phyloP scores from a whole-genome alignment of 1,140 invertebrate genomes.

The Antheraea pernyi region DNA sequence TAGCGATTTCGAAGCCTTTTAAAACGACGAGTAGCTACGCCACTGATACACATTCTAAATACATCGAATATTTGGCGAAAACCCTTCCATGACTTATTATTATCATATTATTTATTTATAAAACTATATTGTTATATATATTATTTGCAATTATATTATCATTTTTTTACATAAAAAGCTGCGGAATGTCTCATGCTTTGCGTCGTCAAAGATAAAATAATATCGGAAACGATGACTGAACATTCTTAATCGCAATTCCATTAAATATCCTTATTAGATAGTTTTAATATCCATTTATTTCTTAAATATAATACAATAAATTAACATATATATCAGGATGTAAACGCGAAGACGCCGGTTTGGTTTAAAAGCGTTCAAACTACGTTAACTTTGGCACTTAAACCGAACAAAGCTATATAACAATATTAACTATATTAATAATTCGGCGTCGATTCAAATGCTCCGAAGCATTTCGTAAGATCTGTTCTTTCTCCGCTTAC shows the following conservation, averaged over 20 bases:
- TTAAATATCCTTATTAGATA: constrained; percentile 9
- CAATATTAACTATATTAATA: constrained; percentile 22
- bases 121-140: not conserved
- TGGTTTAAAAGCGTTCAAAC: constrained; percentile 20
- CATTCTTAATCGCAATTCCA: constrained; percentile 17
- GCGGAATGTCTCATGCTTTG: constrained; percentile 51
- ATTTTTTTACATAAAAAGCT: not conserved
- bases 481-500: not conserved
- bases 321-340: not conserved
- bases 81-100: not conserved
- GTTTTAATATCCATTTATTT: not conserved
- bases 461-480: not conserved
- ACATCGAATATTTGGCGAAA: not conserved
- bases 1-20: too few species aligned
- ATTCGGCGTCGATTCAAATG: constrained; percentile 26
- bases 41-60: not conserved
- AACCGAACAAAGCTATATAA: constrained; percentile 30
- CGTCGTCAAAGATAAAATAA: constrained; percentile 21
- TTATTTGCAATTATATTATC: not conserved
- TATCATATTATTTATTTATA: not conserved
- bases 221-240: not conserved
- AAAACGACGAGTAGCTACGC: too few species aligned
- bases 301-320: constrained; percentile 12
- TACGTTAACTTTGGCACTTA: constrained; percentile 46
- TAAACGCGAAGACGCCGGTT: not conserved